phyloP scores from a whole-genome alignment of 2,797 vertebrate genomes.

The Apogon talboti region DNA sequence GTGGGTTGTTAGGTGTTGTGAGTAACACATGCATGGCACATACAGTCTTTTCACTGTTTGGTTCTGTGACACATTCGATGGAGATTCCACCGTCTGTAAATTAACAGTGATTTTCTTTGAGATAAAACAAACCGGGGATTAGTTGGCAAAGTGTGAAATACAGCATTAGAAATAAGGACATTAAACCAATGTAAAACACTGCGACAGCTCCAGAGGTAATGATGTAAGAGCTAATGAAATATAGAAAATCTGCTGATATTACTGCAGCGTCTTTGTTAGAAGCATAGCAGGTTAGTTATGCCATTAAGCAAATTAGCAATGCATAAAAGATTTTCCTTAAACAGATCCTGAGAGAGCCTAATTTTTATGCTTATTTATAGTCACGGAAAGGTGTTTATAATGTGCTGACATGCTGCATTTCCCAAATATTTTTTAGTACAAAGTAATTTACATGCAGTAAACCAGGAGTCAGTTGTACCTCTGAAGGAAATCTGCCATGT shows the following conservation, averaged over 20 bases:
- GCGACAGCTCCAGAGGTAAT: background rate
- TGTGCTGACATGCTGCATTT: background rate
- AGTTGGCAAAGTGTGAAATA: slow-evolving; percentile 17
- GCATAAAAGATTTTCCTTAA: background rate
- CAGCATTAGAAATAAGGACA: slow-evolving; percentile 6
- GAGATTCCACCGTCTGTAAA: slow-evolving; percentile 21
- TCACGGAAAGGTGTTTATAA: background rate
- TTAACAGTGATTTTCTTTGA: slow-evolving; percentile 17
- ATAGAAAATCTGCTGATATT: background rate
- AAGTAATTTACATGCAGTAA: background rate
- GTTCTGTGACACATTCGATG: slow-evolving; percentile 23
- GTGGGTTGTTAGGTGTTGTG: background rate
- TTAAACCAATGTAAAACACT: slow-evolving; percentile 12
- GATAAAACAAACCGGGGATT: slow-evolving; percentile 25
- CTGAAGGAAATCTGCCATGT: background rate
- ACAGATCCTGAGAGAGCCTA: background rate
- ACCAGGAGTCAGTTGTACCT: slow-evolving; percentile 7
- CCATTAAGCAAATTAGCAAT: slow-evolving; percentile 2
- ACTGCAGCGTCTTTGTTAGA: slow-evolving; percentile 5
- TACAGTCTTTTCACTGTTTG: background rate
- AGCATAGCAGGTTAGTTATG: background rate
- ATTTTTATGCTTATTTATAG: slow-evolving; percentile 12
- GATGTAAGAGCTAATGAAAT: slow-evolving; percentile 8
- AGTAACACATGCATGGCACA: background rate
- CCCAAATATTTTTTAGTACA: background rate